Base-by-base conservation (phyloP, 2,797 vertebrate species). In the Acipenser ruthenus region DNA sequence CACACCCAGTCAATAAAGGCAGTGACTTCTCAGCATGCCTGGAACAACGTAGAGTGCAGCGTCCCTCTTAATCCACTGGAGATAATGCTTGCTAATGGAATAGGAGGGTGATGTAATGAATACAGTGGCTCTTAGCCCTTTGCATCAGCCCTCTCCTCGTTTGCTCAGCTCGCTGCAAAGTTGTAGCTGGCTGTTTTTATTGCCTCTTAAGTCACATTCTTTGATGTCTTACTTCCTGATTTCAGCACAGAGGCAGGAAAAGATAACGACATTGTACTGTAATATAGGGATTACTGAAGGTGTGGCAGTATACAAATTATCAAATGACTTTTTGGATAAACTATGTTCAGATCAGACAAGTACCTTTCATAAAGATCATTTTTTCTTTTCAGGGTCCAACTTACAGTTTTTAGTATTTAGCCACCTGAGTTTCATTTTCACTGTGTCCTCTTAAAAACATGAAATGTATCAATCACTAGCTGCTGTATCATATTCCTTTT, bases 101-200 rank as follows among this genome's bases (percentile, higher is more conserved):
- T 64, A 62, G 65, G 66, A 69, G 65, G 74, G 72, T 78, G 81
- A 77, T 71, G 79, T 77, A 66, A 82, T 72, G 71, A 69, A 37
- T 11, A n/a, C 49, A 48, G 37, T 37, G 62, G 63, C 68, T 69
- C 23, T 50, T 11, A 23, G 65, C 65, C 37, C 4, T 37, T 37
- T 37, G 37, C 37, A 37, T 23, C 62, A 50, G 75, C 67, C 59
- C 73, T 69, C 70, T 65, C 61, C 70, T 77, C 4, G 37, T 76
- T 67, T 61, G 71, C 69, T 79, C 71, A 65, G 65, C 69, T 80
- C 71, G 71, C 72, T 74, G 71, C 68, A 73, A 78, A 77, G 71
- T 47, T 15, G 15, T n/a, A n/a, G 10, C 55, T 58, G 50, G 37
- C 37, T 37, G 37, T 37, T 37, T 37, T 37, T 5, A 37, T 37